Percentiles rank a stretch among this genome's conserved stretches.
These are phyloP conservation scores for Cataglyphis rosenhaueri DNA, from an alignment of 2,888 invertebrate genomes.

Conservation along the genomic window DNA sequence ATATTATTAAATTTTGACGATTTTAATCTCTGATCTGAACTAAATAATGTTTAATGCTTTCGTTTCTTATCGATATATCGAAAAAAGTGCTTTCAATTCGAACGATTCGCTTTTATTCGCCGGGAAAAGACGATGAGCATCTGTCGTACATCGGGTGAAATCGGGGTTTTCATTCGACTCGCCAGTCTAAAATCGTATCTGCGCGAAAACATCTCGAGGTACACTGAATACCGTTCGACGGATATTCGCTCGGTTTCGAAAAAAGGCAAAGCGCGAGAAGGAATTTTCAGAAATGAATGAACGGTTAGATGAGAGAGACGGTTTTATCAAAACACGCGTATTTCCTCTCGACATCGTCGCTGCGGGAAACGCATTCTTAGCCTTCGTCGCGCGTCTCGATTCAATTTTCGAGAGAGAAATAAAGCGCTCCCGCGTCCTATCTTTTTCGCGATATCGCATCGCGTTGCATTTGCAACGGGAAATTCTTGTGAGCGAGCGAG, in stretches of 20 bases:
- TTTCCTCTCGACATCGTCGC: slow-evolving; percentile 27
- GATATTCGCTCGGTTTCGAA: slow-evolving; percentile 27
- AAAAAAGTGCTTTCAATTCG: slow-evolving; percentile 25
- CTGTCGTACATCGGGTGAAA: slow-evolving; percentile 36
- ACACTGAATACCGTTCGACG: slow-evolving; percentile 37
- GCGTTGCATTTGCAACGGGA: slow-evolving; percentile 26
- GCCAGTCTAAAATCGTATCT: slow-evolving; percentile 40
- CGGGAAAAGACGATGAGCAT: neutral
- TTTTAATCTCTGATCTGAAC: slow-evolving; percentile 2
- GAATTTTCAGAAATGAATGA: slow-evolving; percentile 44
- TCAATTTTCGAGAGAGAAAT: slow-evolving; percentile 45
- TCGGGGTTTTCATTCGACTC: slow-evolving; percentile 34
- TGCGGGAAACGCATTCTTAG: neutral
- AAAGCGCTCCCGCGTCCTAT: slow-evolving; percentile 11
- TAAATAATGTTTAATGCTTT: neutral
- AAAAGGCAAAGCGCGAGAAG: slow-evolving; percentile 5
- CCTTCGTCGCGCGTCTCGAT: slow-evolving; percentile 30
- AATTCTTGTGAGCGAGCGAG: slow-evolving; percentile 28
- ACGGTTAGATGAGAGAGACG: slow-evolving; percentile 6
- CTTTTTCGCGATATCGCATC: neutral
- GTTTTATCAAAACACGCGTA: slow-evolving; percentile 34
- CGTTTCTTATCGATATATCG: neutral
- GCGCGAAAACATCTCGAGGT: slow-evolving; percentile 44
- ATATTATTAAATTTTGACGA: neutral
- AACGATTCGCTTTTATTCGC: slow-evolving; percentile 28